Evolutionary conservation across 2,888 invertebrate species (phyloP).

Genomic region (Zhuqinia jingwanae): DNA sequence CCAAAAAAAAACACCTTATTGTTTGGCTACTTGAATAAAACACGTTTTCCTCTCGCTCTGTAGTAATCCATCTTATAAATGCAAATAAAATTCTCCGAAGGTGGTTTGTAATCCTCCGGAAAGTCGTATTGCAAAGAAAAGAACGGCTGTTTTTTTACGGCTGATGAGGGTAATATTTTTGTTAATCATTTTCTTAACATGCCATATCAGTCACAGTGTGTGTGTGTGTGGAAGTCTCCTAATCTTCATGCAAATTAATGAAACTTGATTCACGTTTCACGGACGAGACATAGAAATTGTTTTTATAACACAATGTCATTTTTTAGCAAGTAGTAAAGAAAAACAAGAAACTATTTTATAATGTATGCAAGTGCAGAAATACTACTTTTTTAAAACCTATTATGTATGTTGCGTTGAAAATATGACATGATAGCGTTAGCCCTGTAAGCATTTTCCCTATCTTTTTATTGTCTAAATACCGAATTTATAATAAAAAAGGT

Average conservation of each 20-base stretch:
- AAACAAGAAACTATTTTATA: background rate
- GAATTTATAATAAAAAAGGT: too few species aligned
- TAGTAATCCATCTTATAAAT: slow-evolving; percentile 2
- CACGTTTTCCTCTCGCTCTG: background rate
- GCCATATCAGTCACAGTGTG: slow-evolving; percentile 4
- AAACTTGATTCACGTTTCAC: slow-evolving; percentile 36
- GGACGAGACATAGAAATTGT: slow-evolving; percentile 51
- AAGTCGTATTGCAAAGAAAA: too few species aligned
- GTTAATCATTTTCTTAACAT: slow-evolving; percentile 13
- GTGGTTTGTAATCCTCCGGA: too few species aligned
- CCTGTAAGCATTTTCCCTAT: too few species aligned
- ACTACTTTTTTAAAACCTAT: too few species aligned
- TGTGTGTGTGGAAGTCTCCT: slow-evolving; percentile 17
- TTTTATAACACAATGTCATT: slow-evolving; percentile 49
- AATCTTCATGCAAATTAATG: slow-evolving; percentile 54
- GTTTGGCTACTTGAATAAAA: too few species aligned
- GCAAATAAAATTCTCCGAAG: too few species aligned
- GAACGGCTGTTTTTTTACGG: background rate
- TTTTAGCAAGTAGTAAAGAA: slow-evolving; percentile 10
- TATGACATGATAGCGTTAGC: too few species aligned
- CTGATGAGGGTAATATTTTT: slow-evolving; percentile 1
- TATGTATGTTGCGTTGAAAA: too few species aligned
- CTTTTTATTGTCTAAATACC: too few species aligned
- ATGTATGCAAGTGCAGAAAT: too few species aligned
- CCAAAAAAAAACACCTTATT: too few species aligned